Evolutionary conservation across 2,888 invertebrate genomes (phyloP).

Genomic region (Tetanocera ferruginea): DNA sequence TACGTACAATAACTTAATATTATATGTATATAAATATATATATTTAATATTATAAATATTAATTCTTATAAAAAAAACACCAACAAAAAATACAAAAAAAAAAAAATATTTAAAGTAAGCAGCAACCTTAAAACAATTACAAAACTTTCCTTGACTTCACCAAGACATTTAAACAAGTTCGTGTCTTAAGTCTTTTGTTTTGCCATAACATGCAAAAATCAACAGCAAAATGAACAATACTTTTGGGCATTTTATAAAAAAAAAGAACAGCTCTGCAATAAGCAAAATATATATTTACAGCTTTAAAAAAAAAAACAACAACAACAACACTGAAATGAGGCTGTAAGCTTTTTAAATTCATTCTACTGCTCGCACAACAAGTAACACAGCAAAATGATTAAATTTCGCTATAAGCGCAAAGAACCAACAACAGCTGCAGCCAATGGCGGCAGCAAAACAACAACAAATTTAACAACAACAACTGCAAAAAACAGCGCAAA

Average conservation of each 20-base stretch:
- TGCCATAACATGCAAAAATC: not conserved
- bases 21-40: too few relatives aligned
- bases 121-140: too few relatives aligned
- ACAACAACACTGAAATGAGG: constrained; percentile 15
- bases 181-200: not conserved
- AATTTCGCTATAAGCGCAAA: constrained; percentile 78
- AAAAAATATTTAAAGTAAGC: too few relatives aligned
- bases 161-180: too few relatives aligned
- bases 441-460: constrained; percentile 34
- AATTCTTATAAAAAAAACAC: too few relatives aligned
- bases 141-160: too few relatives aligned
- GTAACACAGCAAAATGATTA: constrained; percentile 71
- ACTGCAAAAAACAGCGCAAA: constrained; percentile 21
- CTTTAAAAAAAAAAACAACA: constrained; percentile 31
- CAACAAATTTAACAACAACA: constrained; percentile 38
- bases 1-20: too few relatives aligned
- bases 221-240: constrained; percentile 23
- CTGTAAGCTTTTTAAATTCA: not conserved
- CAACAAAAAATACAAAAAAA: too few relatives aligned
- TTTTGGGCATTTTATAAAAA: not conserved
- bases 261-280: not conserved
- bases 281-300: constrained; percentile 16
- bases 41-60: too few relatives aligned
- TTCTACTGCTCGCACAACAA: not conserved
- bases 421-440: constrained; percentile 67